These are phyloP conservation scores for Drosophila parthenogenetica DNA, from an alignment of 2,888 invertebrate genomes.

Conservation along the genomic window DNA sequence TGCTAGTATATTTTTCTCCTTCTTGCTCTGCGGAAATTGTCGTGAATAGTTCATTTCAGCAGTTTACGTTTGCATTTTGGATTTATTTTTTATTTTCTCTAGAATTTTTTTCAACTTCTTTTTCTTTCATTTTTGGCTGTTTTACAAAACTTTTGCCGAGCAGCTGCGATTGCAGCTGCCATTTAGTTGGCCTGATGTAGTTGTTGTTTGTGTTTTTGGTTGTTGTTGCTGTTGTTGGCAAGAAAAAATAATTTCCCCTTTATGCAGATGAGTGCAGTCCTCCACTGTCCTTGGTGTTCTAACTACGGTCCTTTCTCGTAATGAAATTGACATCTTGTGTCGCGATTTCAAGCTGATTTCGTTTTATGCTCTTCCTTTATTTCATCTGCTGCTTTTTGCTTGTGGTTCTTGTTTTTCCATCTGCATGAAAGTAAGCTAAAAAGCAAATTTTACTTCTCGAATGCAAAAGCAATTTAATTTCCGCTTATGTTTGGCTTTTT, in stretches of 20 bases:
- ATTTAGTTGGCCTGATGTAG: conserved; percentile 44
- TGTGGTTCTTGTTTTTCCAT: conserved; percentile 51
- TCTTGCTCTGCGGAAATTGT: conserved; percentile 65
- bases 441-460: conserved; percentile 18
- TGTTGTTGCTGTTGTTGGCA: conserved; percentile 21
- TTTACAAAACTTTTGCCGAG: conserved; percentile 64
- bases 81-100: conserved; percentile 29
- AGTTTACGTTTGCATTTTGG: conserved; percentile 39
- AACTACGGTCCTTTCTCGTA: conserved; percentile 56
- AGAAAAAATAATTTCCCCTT: conserved; percentile 75
- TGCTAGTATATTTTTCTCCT: conserved; percentile 31
- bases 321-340: conserved; percentile 79
- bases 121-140: conserved; percentile 12
- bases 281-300: conserved; percentile 14
- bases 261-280: conserved; percentile 74
- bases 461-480: conserved; percentile 68
- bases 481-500: conserved; percentile 55
- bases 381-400: conserved; percentile 23
- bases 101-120: conserved; percentile 19
- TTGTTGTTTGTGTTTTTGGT: conserved; percentile 9
- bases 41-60: conserved; percentile 74
- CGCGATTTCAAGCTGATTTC: conserved; percentile 73
- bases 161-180: conserved; percentile 62
- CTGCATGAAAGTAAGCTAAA: conserved; percentile 7
- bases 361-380: conserved; percentile 32